Base-by-base conservation (phyloP, 2,113 vertebrate species). In the Catharus bicknelli region DNA sequence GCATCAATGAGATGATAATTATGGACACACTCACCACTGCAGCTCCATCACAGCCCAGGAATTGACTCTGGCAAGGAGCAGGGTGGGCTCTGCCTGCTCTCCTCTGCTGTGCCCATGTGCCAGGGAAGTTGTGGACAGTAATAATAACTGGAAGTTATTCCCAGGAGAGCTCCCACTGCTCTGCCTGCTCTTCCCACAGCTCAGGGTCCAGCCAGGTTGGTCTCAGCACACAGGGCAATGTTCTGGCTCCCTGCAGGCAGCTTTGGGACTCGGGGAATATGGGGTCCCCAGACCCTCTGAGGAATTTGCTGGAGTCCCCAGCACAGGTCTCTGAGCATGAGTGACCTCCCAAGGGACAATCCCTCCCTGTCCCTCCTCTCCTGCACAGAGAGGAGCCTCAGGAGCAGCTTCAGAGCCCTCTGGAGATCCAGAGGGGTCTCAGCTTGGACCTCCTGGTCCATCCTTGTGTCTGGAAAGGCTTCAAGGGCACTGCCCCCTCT, bases 21-120 rank as follows among this genome's bases (percentile, higher is more conserved):
- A 47, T 27, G 83, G 77, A 36, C 59, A 47, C 3, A 1, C 38
- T 91, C 69, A 47, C 82, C 81, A 54, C 61, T 92, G 92, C 92
- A 90, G 92, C 90, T 90, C 77, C 92, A 64, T 58, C 86, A 76
- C 77, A 90, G 40, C 61, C 53, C 90, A 72, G 80, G 88, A 82
- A 76, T 13, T 78, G 73, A 6, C 36, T 19, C 27, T 0, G 1
- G 53, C 25, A 7, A 3, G 0, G 29, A 48, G 47, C 0, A 0
- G 2, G 26, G 55, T 0, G 4, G 62, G 62, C 47, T 67, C 81
- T 72, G 76, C 55, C 86, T 9, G 25, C 26, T 3, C 74, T 45
- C 48, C 5, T 66, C 20, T 42, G 74, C 90, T 81, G 63, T 18
- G 51, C 4, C 54, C 6, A 0, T 0, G 1, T 34, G 70, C 8